Base-by-base conservation (phyloP, 1,140 invertebrate species). In the Macrotrachela quadricornifera region DNA sequence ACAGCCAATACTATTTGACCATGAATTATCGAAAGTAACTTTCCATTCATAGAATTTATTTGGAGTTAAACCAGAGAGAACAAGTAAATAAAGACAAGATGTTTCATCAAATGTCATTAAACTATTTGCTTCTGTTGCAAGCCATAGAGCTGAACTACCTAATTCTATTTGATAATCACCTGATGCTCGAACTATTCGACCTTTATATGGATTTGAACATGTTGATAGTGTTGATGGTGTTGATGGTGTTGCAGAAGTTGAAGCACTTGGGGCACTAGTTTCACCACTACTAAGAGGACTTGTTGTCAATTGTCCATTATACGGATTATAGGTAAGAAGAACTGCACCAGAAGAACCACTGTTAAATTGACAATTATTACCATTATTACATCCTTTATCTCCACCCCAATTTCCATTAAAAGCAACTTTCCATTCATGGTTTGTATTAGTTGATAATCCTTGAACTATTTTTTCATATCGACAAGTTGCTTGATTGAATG, bases 41-140 rank as follows among this genome's bases (percentile, higher is more conserved):
- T 53, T 53, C 51, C 51, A 53, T 10, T n/a, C 40, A 45, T 53
- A 53, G 30, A 46, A 38, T 36, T 43, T 46, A 48, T 48, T 53
- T 43, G 37, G 12, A 38, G 46, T 53, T 12, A 53, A 17, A 39
- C 51, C 51, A 40, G 45, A 46, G 18, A 53, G 40, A 46, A 53
- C 18, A 1, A 53, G 44, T 14, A 42, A 30, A 40, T 53, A 53
- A 13, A 48, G 15, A 47, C 51, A 53, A 40, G 40, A 40, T 40
- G 37, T 53, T 43, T 48, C 8, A 16, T 53, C 51, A 21, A 39
- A 53, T 39, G 42, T 53, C 51, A 53, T 53, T 9, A 53, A 42
- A 42, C 51, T 44, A 41, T 41, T 42, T 37, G 51, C 44, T 18
- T 53, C 51, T 2, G 51, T 44, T 8, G 40, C 51, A 37, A 46